Conservation (phyloP, 1,140 invertebrate genomes). For the Sinella curviseta region DNA sequence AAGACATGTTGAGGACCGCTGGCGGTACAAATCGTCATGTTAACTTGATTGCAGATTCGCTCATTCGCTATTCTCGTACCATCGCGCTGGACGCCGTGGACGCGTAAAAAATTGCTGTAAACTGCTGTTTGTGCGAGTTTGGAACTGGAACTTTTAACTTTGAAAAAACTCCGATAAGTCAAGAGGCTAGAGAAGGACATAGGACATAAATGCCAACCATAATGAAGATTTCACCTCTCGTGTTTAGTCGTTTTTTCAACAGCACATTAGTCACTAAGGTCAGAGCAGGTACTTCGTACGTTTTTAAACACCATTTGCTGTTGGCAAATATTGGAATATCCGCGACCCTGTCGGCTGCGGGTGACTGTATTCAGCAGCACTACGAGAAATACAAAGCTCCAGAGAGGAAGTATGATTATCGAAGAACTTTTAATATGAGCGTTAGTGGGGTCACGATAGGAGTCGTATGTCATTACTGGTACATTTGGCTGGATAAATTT, state of each 20-base stretch:
- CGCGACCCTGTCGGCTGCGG: conserved; percentile 68
- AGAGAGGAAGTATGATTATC: conserved; percentile 63
- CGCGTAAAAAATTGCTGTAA: too few species aligned
- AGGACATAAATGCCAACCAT: too few species aligned
- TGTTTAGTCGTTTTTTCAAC: conserved; percentile 32
- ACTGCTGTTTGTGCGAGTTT: too few species aligned
- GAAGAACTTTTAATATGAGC: conserved; percentile 75
- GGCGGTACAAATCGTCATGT: too few species aligned
- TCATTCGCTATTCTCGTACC: too few species aligned
- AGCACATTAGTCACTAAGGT: conserved; percentile 24
- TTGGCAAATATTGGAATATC: conserved; percentile 85
- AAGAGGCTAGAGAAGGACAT: too few species aligned
- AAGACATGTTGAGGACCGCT: too few species aligned
- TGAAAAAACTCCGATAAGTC: too few species aligned
- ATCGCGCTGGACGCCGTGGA: too few species aligned
- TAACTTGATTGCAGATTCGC: too few species aligned
- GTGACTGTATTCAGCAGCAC: conserved; percentile 80
- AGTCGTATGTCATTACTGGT: conserved; percentile 83
- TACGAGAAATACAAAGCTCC: conserved; percentile 58
- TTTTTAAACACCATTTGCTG: conserved; percentile 68
- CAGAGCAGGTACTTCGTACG: conserved; percentile 27
- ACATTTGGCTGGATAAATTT: conserved; percentile 68
- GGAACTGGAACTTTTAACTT: too few species aligned
- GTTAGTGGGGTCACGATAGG: conserved; percentile 76
- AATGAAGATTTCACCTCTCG: conserved; percentile 1